Evolutionary conservation across 2,113 vertebrate genomes (phyloP).

Genomic region (Microtus ochrogaster): DNA sequence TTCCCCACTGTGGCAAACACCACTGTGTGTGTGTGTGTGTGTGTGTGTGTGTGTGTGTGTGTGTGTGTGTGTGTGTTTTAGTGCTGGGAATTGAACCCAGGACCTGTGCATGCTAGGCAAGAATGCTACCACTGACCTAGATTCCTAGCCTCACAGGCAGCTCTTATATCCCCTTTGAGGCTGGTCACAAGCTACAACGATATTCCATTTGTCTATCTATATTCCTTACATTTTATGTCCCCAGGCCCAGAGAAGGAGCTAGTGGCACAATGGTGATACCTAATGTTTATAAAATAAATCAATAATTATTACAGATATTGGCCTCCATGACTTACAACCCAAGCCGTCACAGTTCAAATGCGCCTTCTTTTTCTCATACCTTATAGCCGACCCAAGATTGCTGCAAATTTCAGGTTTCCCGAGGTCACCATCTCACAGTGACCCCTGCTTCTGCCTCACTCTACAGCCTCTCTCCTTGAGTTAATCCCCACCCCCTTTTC

Average conservation of each 20-base stretch:
- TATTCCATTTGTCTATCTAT: neutral
- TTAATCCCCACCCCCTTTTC: neutral
- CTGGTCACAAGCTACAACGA: neutral
- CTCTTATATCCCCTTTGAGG: neutral
- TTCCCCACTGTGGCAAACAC: neutral
- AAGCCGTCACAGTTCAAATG: neutral
- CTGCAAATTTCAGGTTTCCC: neutral
- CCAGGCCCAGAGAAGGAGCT: neutral
- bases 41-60: neutral
- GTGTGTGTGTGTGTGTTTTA: neutral
- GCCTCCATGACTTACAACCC: neutral
- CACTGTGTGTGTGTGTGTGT: neutral
- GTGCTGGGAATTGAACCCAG: neutral
- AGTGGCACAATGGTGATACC: neutral
- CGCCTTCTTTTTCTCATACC: neutral
- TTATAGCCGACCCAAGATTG: neutral
- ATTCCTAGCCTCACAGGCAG: neutral
- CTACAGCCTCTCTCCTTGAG: neutral
- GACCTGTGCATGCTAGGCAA: neutral
- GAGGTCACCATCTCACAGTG: neutral
- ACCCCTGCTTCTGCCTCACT: neutral
- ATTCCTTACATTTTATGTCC: neutral
- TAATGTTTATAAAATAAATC: neutral
- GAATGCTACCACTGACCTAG: neutral
- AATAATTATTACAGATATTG: neutral